phyloP scores from a whole-genome alignment of 2,797 vertebrate species.

The Chiroxiphia lanceolata region DNA sequence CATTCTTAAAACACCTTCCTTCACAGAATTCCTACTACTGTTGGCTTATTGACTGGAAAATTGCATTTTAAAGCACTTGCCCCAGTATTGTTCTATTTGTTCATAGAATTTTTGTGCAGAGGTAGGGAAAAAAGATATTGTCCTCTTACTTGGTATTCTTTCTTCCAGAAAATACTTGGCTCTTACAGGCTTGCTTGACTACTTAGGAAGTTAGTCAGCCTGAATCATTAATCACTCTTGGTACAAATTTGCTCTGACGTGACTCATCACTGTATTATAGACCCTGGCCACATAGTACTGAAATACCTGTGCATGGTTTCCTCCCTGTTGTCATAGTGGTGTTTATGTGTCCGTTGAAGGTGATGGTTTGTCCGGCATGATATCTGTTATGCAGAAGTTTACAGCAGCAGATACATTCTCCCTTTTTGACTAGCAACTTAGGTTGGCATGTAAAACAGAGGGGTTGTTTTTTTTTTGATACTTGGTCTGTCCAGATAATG shows the following conservation, averaged over 20 bases:
- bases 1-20: constrained; percentile 67
- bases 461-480: background rate
- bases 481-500: background rate
- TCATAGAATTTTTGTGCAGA: background rate
- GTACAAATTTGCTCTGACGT: constrained; percentile 35
- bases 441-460: background rate
- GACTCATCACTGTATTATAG: constrained; percentile 72
- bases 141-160: background rate
- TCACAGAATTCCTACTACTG: constrained; percentile 21
- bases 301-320: constrained; percentile 75
- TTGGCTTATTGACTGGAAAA: constrained; percentile 58
- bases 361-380: constrained; percentile 71
- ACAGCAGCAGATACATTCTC: constrained; percentile 39
- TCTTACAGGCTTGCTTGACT: constrained; percentile 50
- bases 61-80: constrained; percentile 58
- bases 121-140: background rate
- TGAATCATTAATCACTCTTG: constrained; percentile 27
- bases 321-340: constrained; percentile 66
- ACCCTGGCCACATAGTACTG: constrained; percentile 55
- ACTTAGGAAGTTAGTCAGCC: constrained; percentile 17
- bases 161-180: constrained; percentile 26
- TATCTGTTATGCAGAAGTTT: constrained; percentile 50
- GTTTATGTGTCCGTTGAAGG: constrained; percentile 67
- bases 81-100: constrained; percentile 8
- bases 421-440: constrained; percentile 36